Conservation (phyloP, 2,888 invertebrate genomes). For the Leptarthrus brevirostris region DNA sequence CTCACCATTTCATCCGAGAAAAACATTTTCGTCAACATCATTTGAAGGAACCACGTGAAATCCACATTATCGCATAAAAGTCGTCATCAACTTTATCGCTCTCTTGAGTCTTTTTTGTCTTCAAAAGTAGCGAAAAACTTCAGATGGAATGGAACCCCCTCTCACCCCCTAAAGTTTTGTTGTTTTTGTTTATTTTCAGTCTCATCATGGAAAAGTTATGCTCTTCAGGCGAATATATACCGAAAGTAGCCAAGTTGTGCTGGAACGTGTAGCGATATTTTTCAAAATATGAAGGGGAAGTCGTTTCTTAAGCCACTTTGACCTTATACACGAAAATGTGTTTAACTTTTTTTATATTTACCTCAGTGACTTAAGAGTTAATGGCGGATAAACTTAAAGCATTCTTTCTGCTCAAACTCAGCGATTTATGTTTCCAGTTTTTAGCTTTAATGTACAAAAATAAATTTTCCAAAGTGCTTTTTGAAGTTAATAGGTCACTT, state of each 20-base stretch:
- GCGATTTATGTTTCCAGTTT: no score
- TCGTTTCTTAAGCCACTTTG: slow-evolving; percentile 25
- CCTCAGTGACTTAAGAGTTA: slow-evolving; percentile 24
- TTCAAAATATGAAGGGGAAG: slow-evolving; percentile 29
- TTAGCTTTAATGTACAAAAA: no score
- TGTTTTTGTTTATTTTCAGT: slow-evolving; percentile 50
- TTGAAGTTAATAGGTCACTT: no score
- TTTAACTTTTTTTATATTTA: slow-evolving; percentile 19
- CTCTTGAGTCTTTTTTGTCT: slow-evolving; percentile 40
- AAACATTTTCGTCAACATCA: neutral
- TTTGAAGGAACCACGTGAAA: slow-evolving; percentile 26
- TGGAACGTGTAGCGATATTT: slow-evolving; percentile 8
- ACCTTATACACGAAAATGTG: slow-evolving; percentile 30
- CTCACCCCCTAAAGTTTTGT: slow-evolving; percentile 41
- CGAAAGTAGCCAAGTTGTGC: slow-evolving; percentile 18
- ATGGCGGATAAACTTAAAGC: slow-evolving; percentile 27
- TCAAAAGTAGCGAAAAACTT: slow-evolving; percentile 29
- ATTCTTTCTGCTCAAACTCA: slow-evolving; percentile 9
- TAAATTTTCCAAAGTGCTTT: no score
- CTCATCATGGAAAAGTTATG: slow-evolving; percentile 34
- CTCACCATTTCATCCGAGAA: neutral
- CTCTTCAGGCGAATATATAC: slow-evolving; percentile 2
- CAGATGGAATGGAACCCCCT: slow-evolving; percentile 53
- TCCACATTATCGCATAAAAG: slow-evolving; percentile 33
- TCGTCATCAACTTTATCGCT: slow-evolving; percentile 43